phyloP scores from a whole-genome alignment of 2,113 vertebrate species.

The Hiodon alosoides region DNA sequence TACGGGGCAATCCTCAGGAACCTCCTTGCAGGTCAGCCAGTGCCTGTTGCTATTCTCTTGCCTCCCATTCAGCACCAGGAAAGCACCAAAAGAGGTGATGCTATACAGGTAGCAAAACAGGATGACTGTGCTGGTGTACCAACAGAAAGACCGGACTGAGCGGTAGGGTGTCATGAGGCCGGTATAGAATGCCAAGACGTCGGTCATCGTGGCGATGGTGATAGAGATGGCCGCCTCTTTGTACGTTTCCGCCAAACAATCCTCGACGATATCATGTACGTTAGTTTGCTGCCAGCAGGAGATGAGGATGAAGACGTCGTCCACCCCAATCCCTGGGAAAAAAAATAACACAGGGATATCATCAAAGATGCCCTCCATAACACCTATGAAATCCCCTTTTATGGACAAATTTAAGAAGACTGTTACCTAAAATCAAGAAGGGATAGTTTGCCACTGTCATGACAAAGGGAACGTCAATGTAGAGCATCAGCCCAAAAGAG shows the following conservation, averaged over 20 bases:
- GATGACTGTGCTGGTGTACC: constrained; percentile 69
- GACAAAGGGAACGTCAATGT: constrained; percentile 66
- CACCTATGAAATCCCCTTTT: neutral
- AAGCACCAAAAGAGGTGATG: constrained; percentile 71
- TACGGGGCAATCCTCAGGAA: constrained; percentile 27
- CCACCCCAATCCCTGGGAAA: constrained; percentile 65
- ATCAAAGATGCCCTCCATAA: neutral
- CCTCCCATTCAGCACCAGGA: constrained; percentile 67
- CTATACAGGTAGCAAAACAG: constrained; percentile 72
- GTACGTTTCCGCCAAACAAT: constrained; percentile 59
- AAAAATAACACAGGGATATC: neutral
- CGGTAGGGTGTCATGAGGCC: constrained; percentile 67
- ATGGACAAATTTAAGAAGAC: neutral
- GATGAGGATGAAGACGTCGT: constrained; percentile 78
- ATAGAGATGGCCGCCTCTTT: constrained; percentile 70
- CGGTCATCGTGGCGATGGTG: constrained; percentile 71
- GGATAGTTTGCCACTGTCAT: constrained; percentile 72
- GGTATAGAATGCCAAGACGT: constrained; percentile 72
- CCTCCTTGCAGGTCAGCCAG: constrained; percentile 59
- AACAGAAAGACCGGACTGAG: constrained; percentile 65
- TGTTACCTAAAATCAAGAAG: constrained; percentile 79
- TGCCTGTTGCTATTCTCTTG: constrained; percentile 52
- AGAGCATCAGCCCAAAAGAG: constrained; percentile 69
- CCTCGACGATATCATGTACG: constrained; percentile 29
- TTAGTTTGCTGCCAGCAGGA: constrained; percentile 68